Percentiles rank a stretch among this genome's conserved stretches.
These are phyloP conservation scores for Synergus laeviventris DNA, from an alignment of 2,888 invertebrate genomes.

Conservation along the genomic window DNA sequence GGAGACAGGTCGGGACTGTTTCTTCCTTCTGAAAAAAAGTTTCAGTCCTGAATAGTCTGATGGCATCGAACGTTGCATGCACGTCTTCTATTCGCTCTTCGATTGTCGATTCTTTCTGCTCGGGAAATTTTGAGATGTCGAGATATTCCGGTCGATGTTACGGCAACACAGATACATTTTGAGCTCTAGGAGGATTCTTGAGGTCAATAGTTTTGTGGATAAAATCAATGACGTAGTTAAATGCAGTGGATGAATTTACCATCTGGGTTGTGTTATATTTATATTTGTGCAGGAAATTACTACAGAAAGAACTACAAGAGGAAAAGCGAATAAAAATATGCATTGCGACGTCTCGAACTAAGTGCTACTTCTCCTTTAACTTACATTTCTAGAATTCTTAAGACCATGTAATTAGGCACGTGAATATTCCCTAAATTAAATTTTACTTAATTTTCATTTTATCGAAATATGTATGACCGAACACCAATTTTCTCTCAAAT, in stretches of 20 bases:
- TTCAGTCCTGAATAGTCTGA: slow-evolving; percentile 48
- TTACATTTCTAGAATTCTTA: no score
- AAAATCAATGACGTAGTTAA: not conserved
- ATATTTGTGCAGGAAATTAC: not conserved
- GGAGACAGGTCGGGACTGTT: slow-evolving; percentile 45
- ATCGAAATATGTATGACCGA: no score
- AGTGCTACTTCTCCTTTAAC: not conserved
- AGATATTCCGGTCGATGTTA: slow-evolving; percentile 48
- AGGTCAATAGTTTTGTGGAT: not conserved
- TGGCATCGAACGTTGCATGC: slow-evolving; percentile 22
- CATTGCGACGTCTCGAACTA: slow-evolving; percentile 7
- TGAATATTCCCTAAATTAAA: no score
- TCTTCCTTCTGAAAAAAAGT: slow-evolving; percentile 68
- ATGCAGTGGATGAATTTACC: not conserved
- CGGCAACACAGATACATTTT: slow-evolving; percentile 40
- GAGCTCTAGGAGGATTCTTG: slow-evolving; percentile 43
- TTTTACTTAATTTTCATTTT: no score
- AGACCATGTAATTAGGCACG: no score
- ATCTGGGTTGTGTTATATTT: not conserved
- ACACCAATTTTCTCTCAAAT: no score
- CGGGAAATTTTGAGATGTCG: slow-evolving; percentile 48
- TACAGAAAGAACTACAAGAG: slow-evolving; percentile 36
- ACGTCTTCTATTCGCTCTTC: slow-evolving; percentile 47
- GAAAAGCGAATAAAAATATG: slow-evolving; percentile 40
- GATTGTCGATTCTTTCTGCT: slow-evolving; percentile 49